Percentiles rank a stretch among this genome's conserved stretches.
These are phyloP conservation scores for Polietes domitor DNA, from an alignment of 2,888 invertebrate species.

Conservation along the genomic window DNA sequence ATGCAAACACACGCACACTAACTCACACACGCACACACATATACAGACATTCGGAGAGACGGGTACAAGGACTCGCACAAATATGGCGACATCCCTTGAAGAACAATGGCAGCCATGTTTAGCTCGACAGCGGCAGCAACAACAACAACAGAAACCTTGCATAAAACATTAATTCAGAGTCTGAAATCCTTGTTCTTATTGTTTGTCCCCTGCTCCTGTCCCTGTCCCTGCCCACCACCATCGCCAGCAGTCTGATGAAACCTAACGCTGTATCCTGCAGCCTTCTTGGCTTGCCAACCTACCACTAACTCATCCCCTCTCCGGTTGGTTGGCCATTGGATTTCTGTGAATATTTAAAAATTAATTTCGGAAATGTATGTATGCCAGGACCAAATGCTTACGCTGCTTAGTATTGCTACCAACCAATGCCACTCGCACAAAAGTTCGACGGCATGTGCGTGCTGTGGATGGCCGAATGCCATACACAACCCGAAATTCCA, in stretches of 20 bases:
- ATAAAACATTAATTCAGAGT: constrained; percentile 33
- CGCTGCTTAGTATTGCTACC: neutral
- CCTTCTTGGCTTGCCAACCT: constrained; percentile 1
- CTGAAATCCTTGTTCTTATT: constrained; percentile 60
- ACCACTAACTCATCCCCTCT: neutral
- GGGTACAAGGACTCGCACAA: constrained; percentile 17
- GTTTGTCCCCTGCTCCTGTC: constrained; percentile 26
- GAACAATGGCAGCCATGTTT: constrained; percentile 68
- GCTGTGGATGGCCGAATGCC: neutral
- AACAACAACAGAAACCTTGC: constrained; percentile 23
- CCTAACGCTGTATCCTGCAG: neutral
- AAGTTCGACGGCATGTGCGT: constrained; percentile 16
- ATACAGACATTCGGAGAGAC: constrained; percentile 49
- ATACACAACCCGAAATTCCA: neutral
- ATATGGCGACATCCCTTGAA: constrained; percentile 19
- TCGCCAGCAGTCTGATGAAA: neutral
- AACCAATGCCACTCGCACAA: constrained; percentile 23
- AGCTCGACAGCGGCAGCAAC: constrained; percentile 60
- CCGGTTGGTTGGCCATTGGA: neutral
- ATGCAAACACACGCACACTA: constrained; percentile 45
- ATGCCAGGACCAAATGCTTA: constrained; percentile 4
- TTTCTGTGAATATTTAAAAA: constrained; percentile 35
- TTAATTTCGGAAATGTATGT: constrained; percentile 20
- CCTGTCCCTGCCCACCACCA: neutral
- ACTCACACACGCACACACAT: constrained; percentile 35